A percentile compares a stretch with the other conserved stretches of the same genome.
These are phyloP conservation scores for Cryptotermes secundus DNA, from an alignment of 1,140 invertebrate species.

Conservation along the genomic window DNA sequence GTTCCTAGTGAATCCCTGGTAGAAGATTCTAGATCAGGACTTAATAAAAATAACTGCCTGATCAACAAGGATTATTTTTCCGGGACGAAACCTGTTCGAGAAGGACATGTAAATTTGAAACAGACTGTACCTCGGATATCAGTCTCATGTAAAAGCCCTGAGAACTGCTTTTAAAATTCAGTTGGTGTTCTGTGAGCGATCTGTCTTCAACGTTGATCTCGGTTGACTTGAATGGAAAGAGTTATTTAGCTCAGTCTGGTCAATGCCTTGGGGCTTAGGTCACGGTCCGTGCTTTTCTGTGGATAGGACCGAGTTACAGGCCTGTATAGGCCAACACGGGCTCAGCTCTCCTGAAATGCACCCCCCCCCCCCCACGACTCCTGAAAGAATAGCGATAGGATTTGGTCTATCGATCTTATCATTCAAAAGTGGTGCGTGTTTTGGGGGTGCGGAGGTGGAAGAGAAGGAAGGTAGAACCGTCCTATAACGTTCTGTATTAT, in stretches of 20 bases:
- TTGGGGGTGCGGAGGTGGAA: background rate
- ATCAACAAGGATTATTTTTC: no score
- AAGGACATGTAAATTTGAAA: background rate
- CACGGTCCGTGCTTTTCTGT: background rate
- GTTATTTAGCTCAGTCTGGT: background rate
- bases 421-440: background rate
- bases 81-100: no score
- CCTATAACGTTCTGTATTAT: background rate
- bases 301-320: background rate
- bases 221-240: conserved; percentile 6
- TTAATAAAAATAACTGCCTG: no score
- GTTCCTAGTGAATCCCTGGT: no score
- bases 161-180: background rate
- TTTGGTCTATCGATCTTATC: background rate
- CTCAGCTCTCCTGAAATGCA: no score
- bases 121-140: background rate
- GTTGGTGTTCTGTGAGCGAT: background rate
- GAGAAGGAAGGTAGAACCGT: background rate
- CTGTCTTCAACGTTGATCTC: background rate
- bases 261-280: background rate
- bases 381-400: background rate
- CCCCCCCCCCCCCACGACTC: background rate
- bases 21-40: no score
- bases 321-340: background rate
- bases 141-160: conserved; percentile 9